Evolutionary conservation across 2,113 vertebrate genomes (phyloP).

Genomic region (Aptenodytes patagonicus): DNA sequence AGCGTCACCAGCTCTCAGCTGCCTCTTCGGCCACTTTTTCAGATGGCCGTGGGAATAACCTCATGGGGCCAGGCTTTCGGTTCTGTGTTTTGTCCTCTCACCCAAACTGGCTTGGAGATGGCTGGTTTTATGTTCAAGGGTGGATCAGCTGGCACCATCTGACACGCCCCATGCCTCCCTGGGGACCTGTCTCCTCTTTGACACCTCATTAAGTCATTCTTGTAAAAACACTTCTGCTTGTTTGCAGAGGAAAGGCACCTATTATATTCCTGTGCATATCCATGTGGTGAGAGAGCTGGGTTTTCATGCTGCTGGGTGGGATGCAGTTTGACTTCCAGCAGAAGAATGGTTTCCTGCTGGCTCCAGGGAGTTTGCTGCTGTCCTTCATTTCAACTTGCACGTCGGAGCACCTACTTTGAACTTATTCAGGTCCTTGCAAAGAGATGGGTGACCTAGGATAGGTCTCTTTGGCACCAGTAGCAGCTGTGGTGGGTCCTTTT

Average conservation of each 20-base stretch:
- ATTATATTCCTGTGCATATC: not conserved
- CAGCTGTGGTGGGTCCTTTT: not conserved
- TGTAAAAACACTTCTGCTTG: not conserved
- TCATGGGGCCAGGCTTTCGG: not conserved
- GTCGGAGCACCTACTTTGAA: not conserved
- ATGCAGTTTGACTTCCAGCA: not conserved
- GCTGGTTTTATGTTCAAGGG: not conserved
- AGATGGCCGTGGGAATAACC: not conserved
- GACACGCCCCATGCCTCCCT: not conserved
- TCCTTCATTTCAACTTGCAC: not conserved
- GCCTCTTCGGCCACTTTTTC: fast-evolving
- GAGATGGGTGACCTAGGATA: not conserved
- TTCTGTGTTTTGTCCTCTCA: not conserved
- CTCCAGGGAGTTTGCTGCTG: not conserved
- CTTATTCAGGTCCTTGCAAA: not conserved
- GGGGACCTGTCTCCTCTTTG: not conserved
- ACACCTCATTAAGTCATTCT: not conserved
- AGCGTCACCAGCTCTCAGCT: not conserved
- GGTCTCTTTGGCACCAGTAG: not conserved
- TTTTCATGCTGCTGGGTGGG: not conserved
- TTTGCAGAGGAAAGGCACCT: not conserved
- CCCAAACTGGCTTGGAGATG: not conserved
- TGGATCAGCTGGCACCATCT: not conserved
- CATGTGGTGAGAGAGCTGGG: not conserved
- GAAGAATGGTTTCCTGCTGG: not conserved